A percentile compares a stretch with the other conserved stretches of the same genome.
Evolutionary conservation across 2,113 vertebrate genomes (phyloP).

Genomic region (Crocuta crocuta): DNA sequence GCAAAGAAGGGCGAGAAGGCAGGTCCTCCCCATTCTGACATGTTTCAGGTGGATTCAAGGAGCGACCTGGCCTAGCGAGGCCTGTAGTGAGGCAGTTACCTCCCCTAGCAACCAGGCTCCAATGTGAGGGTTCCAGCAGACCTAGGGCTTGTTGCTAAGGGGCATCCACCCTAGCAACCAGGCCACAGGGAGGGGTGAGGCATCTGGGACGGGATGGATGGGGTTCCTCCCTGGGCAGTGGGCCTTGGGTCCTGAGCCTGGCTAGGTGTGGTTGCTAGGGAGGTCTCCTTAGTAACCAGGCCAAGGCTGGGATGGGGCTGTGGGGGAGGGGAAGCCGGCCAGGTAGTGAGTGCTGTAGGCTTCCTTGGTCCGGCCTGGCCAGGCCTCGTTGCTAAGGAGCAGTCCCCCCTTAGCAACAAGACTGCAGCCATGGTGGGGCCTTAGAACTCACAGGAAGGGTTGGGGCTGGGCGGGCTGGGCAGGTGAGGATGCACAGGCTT

Average conservation of each 20-base stretch:
- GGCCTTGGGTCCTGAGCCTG: constrained; percentile 49
- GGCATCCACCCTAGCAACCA: constrained; percentile 72
- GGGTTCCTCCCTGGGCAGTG: constrained; percentile 63
- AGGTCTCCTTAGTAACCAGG: constrained; percentile 76
- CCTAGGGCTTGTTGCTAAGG: constrained; percentile 75
- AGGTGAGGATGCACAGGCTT: constrained; percentile 57
- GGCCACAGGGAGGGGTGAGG: constrained; percentile 51
- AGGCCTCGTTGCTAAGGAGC: constrained; percentile 73
- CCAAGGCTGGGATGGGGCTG: constrained; percentile 45
- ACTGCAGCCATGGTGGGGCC: constrained; percentile 28
- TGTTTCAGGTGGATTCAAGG: constrained; percentile 34
- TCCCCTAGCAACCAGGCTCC: constrained; percentile 75
- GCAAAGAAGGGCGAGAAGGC: neutral
- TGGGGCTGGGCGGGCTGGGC: neutral
- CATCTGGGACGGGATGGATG: constrained; percentile 2
- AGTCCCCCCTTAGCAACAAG: constrained; percentile 72
- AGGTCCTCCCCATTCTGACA: neutral
- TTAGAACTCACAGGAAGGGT: constrained; percentile 46
- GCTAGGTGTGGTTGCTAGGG: constrained; percentile 73
- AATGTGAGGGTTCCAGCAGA: constrained; percentile 49
- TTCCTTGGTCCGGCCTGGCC: constrained; percentile 52
- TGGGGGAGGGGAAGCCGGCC: constrained; percentile 71
- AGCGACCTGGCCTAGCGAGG: neutral
- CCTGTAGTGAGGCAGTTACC: neutral
- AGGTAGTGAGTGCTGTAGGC: constrained; percentile 59